Percentiles rank a stretch among this genome's conserved stretches.
Conservation (phyloP, 2,888 invertebrate species). For the Myathropa florea region DNA sequence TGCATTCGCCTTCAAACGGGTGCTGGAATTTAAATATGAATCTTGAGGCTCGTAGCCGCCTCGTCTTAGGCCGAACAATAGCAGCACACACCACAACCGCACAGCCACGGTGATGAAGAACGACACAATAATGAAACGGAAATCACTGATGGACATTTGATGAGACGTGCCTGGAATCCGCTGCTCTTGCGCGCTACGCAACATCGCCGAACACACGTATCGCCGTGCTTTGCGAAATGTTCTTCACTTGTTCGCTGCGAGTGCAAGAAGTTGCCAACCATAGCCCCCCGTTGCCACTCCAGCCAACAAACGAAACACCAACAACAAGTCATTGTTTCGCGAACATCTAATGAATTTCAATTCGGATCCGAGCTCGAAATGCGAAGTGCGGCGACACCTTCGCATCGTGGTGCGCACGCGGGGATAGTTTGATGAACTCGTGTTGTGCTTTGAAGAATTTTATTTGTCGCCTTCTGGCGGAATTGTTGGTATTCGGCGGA, state of each 20-base stretch:
- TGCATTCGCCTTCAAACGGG: slow-evolving; percentile 54
- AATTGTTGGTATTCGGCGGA: background rate
- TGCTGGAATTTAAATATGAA: slow-evolving; percentile 62
- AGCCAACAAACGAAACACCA: background rate
- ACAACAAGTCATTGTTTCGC: background rate
- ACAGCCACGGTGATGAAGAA: slow-evolving; percentile 6
- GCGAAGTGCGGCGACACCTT: slow-evolving; percentile 17
- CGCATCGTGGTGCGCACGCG: background rate
- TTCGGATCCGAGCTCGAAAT: slow-evolving; percentile 4
- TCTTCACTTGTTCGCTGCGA: slow-evolving; percentile 29
- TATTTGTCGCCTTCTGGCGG: background rate
- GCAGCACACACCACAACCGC: background rate
- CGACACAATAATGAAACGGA: slow-evolving; percentile 62
- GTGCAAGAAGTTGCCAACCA: slow-evolving; percentile 36
- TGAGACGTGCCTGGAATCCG: slow-evolving; percentile 60
- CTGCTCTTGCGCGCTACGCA: background rate
- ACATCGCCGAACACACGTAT: slow-evolving; percentile 1
- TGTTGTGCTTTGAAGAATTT: slow-evolving; percentile 7
- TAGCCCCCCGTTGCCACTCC: background rate
- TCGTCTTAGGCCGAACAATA: background rate
- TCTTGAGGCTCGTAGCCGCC: slow-evolving; percentile 9
- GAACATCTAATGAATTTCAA: slow-evolving; percentile 60
- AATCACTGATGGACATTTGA: slow-evolving; percentile 67
- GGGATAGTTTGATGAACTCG: slow-evolving; percentile 60
- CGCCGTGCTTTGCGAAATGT: slow-evolving; percentile 17